Base-by-base conservation (phyloP, 2,888 invertebrate species). In the Spatulosminthurus flaviceps region DNA sequence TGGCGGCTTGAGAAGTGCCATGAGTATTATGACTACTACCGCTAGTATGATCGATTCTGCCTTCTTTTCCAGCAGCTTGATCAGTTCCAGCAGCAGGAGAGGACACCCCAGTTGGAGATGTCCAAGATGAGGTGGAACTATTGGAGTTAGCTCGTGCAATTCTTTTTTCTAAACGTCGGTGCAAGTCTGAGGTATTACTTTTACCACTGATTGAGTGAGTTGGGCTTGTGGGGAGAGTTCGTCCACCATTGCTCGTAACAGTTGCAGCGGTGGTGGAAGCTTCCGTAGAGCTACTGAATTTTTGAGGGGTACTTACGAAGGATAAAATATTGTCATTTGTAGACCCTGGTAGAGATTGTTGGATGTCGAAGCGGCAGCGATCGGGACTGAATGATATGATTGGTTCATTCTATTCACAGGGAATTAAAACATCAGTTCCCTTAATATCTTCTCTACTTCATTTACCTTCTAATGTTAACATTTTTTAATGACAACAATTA, bases 311-410 rank as follows among this genome's bases (percentile, higher is more conserved):
- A 13, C 29, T 61, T 43, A 29, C 69, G 34, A 79, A 72, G 21
- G 78, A 80, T 78, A 77, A 69, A 79, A 82, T 82, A 77, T 24
- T 29, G 34, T 69, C 69, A 28, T 77, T 72, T n/a, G 75, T 61
- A n/a, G 64, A 64, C 19, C 60, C 74, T 24, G 79, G 75, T 11
- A 60, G 16, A n/a, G 76, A 29, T 26, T 13, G 11, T n/a, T 60
- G 60, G 7, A 80, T 64, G 51, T 83, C 83, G 34, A 83, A 84
- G 19, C 84, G 82, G 51, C 80, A 79, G 13, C 83, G 81, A 73
- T 83, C 82, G 60, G 83, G 84, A 43, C 84, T 84, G 75, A 84
- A 84, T 66, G 82, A 82, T 64, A 84, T 83, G 66, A 81, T 84
- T 60, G 84, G 83, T 66, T 84, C 83, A 73, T 74, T 74, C 69